Evolutionary conservation across 1,140 invertebrate genomes (phyloP), one percentile per base, ranked within the genome.

Genomic region (Euura lappo): DNA sequence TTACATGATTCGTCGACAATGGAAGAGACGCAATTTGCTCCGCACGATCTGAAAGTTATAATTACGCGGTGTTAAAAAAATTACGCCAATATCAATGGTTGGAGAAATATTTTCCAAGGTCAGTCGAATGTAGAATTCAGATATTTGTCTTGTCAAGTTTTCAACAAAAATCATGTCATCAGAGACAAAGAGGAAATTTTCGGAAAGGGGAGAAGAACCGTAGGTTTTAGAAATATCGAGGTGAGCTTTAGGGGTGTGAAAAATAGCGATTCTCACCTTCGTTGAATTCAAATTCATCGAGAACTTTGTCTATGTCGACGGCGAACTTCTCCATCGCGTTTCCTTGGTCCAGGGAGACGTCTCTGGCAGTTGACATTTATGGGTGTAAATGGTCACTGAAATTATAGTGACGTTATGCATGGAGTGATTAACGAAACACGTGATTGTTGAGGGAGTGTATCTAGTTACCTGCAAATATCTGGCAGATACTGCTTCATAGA

Each of bases 211-310:
- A 28, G 28, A 28, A 28, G 1, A 28, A 28, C 28, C 28, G 28
- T 28, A 28, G 28, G 28, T 28, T 1, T 28, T 28, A 28, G 28
- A 28, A 28, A 28, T 28, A 28, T 28, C 28, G 28, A 28, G 28
- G 28, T 28, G 28, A 28, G 28, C 28, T 28, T 28, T 28, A 28
- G 28, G 28, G 28, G 28, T 28, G 28, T 28, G 28, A 28, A 28
- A 28, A 28, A 28, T 28, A 28, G 28, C 28, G 28, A 28, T 28
- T 28, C 6, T 60, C 10, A 92, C 91, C 91, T 90, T 93, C 91
- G 83, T 91, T 91, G 81, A 93, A 91, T 87, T 96, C 95, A 87
- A 97, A 94, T 81, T 96, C 94, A 86, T 96, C 94, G 69, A 97
- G 88, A 78, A 96, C 94, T 89, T 95, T 94, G 86, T 96, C 94